Conservation (phyloP, 2,113 vertebrate genomes). For the Nicator chloris region DNA sequence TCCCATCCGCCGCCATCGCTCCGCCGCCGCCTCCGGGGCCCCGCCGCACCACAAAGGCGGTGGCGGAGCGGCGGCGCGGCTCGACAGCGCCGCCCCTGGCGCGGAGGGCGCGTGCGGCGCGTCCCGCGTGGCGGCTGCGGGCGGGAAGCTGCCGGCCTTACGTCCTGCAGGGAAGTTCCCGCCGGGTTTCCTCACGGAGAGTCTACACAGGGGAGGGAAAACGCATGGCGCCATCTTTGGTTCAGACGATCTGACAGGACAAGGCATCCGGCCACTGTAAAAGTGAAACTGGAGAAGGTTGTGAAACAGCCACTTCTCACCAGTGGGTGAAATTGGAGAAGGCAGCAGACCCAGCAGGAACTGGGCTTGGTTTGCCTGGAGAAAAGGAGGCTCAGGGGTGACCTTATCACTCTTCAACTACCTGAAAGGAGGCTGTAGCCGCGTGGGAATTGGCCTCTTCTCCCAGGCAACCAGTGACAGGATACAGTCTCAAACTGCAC, state of each 20-base stretch:
- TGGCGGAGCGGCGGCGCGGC: background rate
- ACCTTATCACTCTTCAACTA: fast-evolving
- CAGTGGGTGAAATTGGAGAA: background rate
- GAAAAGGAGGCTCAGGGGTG: background rate
- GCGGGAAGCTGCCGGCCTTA: fast-evolving
- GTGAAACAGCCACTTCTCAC: background rate
- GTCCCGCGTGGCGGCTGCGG: too few relatives aligned
- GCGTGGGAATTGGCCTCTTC: background rate
- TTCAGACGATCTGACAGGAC: too few relatives aligned
- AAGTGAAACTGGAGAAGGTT: background rate
- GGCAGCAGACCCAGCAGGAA: background rate
- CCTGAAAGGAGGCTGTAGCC: background rate
- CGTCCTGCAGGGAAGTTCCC: fast-evolving
- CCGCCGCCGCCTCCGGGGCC: background rate
- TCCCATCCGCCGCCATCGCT: background rate
- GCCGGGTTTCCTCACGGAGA: fast-evolving
- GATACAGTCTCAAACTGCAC: background rate
- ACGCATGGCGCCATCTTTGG: fast-evolving
- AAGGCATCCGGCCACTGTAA: background rate
- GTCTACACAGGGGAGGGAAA: fast-evolving
- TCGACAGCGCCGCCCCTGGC: background rate
- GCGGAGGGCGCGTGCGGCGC: background rate
- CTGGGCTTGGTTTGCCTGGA: background rate
- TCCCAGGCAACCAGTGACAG: background rate
- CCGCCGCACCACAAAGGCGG: background rate